Percentiles rank a stretch among this genome's conserved stretches.
phyloP scores from a whole-genome alignment of 2,113 vertebrate genomes.

The Pachyramphus minor region DNA sequence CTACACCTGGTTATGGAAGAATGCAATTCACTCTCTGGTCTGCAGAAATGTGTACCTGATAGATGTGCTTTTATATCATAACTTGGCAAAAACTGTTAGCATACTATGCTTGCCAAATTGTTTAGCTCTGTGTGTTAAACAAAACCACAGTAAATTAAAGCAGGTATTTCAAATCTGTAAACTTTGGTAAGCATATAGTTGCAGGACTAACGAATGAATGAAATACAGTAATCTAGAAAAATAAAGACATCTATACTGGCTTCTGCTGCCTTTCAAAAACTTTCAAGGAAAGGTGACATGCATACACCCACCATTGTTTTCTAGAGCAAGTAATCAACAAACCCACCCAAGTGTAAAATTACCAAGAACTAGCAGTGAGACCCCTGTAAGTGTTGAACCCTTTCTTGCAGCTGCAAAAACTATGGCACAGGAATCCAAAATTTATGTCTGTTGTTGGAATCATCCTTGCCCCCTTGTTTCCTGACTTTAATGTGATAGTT shows the following conservation, averaged over 20 bases:
- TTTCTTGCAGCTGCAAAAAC: neutral
- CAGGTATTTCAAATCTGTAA: neutral
- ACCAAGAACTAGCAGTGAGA: neutral
- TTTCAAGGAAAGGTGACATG: neutral
- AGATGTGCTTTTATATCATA: neutral
- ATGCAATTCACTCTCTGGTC: neutral
- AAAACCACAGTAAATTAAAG: neutral
- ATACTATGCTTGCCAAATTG: neutral
- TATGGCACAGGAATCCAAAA: neutral
- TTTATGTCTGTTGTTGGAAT: neutral
- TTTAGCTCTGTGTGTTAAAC: neutral
- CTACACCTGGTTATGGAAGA: neutral
- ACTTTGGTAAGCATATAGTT: neutral
- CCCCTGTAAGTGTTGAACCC: neutral
- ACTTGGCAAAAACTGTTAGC: neutral
- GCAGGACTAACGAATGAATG: neutral
- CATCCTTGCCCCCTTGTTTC: neutral
- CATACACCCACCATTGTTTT: neutral
- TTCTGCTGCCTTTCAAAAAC: neutral
- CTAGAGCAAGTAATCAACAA: neutral
- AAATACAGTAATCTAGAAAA: neutral
- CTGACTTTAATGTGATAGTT: neutral
- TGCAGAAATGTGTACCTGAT: neutral
- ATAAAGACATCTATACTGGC: neutral
- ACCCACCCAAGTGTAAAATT: neutral